phyloP scores from a whole-genome alignment of 2,888 invertebrate genomes.

The Pseudolycoriella hygida region DNA sequence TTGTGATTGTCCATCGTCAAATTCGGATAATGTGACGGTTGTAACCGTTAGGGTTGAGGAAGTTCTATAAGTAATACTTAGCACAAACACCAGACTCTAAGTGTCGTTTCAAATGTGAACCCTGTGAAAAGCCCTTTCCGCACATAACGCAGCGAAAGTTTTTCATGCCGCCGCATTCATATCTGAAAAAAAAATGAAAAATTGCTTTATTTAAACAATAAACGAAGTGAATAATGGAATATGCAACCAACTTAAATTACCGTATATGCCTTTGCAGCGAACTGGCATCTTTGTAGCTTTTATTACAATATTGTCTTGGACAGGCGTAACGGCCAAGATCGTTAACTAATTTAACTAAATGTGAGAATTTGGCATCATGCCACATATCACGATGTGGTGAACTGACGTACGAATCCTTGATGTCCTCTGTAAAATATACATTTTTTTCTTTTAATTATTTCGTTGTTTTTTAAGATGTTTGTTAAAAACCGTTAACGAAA shows the following conservation, averaged over 20 bases:
- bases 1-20: too few species aligned
- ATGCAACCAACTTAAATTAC: constrained; percentile 14
- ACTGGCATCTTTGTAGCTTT: constrained; percentile 31
- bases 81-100: constrained; percentile 32
- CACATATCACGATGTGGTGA: constrained; percentile 22
- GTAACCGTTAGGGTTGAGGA: too few species aligned
- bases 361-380: constrained; percentile 30
- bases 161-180: constrained; percentile 51
- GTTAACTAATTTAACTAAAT: constrained; percentile 29
- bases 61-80: constrained; percentile 29
- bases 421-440: background rate
- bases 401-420: background rate
- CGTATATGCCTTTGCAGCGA: constrained; percentile 31
- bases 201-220: too few species aligned
- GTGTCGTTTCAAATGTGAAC: constrained; percentile 43
- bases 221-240: background rate
- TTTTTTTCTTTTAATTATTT: background rate
- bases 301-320: constrained; percentile 28
- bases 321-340: constrained; percentile 30
- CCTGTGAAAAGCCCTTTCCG: constrained; percentile 47
- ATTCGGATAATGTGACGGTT: too few species aligned
- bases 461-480: background rate
- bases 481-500: background rate
- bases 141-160: constrained; percentile 49
- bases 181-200: constrained; percentile 25